Evolutionary conservation across 2,113 vertebrate species (phyloP), one percentile per base, ranked within the genome.

Genomic region (Rousettus leschenaultii): DNA sequence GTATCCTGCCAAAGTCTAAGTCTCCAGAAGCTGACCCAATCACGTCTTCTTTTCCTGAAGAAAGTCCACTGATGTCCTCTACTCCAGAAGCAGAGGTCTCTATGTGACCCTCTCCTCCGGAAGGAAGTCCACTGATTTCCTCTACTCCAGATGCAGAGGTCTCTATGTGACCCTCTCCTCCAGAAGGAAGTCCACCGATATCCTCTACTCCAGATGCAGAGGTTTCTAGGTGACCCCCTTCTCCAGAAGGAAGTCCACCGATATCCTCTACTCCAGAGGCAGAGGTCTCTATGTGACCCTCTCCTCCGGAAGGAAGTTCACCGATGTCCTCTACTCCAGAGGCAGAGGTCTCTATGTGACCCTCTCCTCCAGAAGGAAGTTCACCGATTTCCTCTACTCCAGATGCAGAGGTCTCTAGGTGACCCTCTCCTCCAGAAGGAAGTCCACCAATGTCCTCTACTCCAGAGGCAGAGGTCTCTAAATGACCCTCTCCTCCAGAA

Each of bases 161-260:
- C 40, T 93, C 98, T 74, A 51, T 91, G 24, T 15, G 73, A 51
- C 4, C 4, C 73, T 51, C 45, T 38, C 18, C 95, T 97, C 90
- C 98, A 70, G 98, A 19, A 30, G 98, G 91, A 43, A 97, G 71
- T 21, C 96, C 96, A 3, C 97, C 70, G 0, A 97, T 30, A 35
- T 96, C 98, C 92, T 94, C 98, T 68, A 97, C 95, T 91, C 98
- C 99, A 0, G 98, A 97, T 82, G 61, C n/a, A 94, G 98, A 97
- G 89, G 97, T 95, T 0, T 95, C 98, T 33, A 96, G 0, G 14
- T 26, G 7, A 11, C 97, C 98, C 95, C 97, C 98, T 86, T 97
- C 97, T 85, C 96, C 99, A 96, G 99, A 99, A 94, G 98, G 78
- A 40, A 99, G 97, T 28, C 98, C 98, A 86, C 98, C 98, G 84